A percentile compares a stretch with the other conserved stretches of the same genome.
phyloP scores from a whole-genome alignment of 2,113 vertebrate species.

The Hydrolagus affinis region DNA sequence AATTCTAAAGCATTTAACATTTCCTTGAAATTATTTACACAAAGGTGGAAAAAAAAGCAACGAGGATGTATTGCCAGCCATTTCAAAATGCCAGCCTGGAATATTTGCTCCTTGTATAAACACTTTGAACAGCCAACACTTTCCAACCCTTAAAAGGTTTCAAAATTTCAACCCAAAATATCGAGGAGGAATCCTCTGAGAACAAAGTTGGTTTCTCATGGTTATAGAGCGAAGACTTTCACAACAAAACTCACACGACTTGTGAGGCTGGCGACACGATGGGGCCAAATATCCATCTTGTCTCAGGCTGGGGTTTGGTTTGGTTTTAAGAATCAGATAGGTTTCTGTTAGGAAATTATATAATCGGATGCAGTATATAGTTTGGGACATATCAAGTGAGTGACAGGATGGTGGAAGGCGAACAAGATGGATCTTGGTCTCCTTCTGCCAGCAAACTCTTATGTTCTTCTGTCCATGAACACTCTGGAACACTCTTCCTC shows the following conservation, averaged over 20 bases:
- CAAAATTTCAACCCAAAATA: background rate
- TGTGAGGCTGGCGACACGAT: too few relatives aligned
- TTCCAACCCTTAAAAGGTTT: background rate
- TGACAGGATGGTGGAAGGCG: too few relatives aligned
- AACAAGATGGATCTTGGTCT: too few relatives aligned
- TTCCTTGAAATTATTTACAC: background rate
- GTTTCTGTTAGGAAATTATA: too few relatives aligned
- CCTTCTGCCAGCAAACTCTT: too few relatives aligned
- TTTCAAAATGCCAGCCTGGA: background rate
- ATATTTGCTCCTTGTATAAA: background rate
- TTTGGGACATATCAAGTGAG: too few relatives aligned
- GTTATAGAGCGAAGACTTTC: background rate
- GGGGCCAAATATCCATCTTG: background rate
- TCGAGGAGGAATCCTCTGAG: background rate
- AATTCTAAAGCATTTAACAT: background rate
- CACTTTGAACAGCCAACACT: background rate
- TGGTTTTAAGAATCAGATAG: too few relatives aligned
- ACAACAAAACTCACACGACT: too few relatives aligned
- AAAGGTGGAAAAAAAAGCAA: background rate
- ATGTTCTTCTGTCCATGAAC: too few relatives aligned
- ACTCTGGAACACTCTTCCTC: too few relatives aligned
- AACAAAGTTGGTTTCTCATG: background rate
- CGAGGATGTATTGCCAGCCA: background rate
- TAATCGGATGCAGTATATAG: too few relatives aligned
- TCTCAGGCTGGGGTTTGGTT: too few relatives aligned